Percentiles rank a stretch among this genome's conserved stretches.
phyloP scores from a whole-genome alignment of 2,113 vertebrate species.

The Nannospalax galili region DNA sequence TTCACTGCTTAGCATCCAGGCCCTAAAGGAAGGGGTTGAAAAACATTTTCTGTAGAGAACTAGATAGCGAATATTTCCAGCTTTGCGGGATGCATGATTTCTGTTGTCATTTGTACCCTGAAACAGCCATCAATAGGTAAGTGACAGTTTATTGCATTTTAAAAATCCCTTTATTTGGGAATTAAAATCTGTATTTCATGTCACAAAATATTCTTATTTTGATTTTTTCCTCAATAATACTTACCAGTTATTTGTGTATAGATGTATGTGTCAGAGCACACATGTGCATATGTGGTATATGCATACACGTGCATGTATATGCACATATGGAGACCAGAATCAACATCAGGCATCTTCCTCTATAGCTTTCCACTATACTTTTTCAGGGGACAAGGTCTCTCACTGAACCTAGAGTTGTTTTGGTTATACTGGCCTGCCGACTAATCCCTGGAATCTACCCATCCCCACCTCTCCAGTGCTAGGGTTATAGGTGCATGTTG shows the following conservation, averaged over 20 bases:
- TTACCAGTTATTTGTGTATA: background rate
- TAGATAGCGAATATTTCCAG: background rate
- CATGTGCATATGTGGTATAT: background rate
- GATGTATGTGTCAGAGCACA: background rate
- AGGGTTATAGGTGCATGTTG: too few relatives aligned
- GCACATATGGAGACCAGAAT: too few relatives aligned
- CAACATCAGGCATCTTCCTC: too few relatives aligned
- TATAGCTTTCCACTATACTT: too few relatives aligned
- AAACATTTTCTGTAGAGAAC: background rate
- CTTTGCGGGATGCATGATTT: background rate
- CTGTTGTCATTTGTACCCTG: background rate
- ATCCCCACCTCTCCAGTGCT: background rate
- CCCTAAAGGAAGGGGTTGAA: background rate
- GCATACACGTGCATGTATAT: background rate
- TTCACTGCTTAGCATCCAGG: too few relatives aligned
- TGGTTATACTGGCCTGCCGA: background rate
- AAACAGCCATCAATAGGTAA: background rate
- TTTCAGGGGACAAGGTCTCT: too few relatives aligned
- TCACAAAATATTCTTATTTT: slow-evolving; percentile 12
- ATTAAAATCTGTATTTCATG: slow-evolving; percentile 28
- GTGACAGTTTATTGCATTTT: background rate
- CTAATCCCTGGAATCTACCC: background rate
- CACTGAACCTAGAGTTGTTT: too few relatives aligned
- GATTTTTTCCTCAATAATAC: background rate
- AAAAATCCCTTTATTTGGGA: background rate